These are phyloP conservation scores for Pelobates fuscus DNA, from an alignment of 2,113 vertebrate genomes.

Conservation along the genomic window DNA sequence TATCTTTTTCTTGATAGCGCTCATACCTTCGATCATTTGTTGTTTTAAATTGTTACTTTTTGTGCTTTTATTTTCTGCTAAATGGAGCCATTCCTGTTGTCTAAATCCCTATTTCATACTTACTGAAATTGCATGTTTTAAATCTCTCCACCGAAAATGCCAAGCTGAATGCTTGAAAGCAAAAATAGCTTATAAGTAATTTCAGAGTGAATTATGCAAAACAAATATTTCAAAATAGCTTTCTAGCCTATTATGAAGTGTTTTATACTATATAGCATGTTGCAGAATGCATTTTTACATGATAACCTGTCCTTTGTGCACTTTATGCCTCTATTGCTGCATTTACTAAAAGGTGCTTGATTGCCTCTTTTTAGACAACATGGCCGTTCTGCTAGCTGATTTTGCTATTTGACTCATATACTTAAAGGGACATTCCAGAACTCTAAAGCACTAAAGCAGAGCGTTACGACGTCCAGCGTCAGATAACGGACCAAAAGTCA, in stretches of 20 bases:
- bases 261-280: conserved; percentile 36
- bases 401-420: conserved; percentile 2
- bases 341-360: background rate
- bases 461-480: no score
- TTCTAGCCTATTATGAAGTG: conserved; percentile 18
- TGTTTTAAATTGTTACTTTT: background rate
- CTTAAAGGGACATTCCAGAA: no score
- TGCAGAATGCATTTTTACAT: conserved; percentile 12
- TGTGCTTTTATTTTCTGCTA: background rate
- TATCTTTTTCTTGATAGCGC: background rate
- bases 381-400: background rate
- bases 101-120: conserved; percentile 10
- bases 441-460: no score
- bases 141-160: background rate
- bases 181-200: conserved; percentile 10
- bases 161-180: background rate
- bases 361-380: conserved; percentile 15
- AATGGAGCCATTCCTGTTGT: conserved; percentile 1
- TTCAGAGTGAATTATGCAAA: conserved; percentile 13
- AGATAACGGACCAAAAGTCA: no score
- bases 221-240: conserved; percentile 22
- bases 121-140: conserved; percentile 16
- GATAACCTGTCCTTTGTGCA: conserved; percentile 8
- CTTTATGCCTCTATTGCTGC: background rate
- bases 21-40: background rate